Evolutionary conservation across 2,113 vertebrate species (phyloP), one percentile per base, ranked within the genome.

Genomic region (Oreotrochilus melanogaster): DNA sequence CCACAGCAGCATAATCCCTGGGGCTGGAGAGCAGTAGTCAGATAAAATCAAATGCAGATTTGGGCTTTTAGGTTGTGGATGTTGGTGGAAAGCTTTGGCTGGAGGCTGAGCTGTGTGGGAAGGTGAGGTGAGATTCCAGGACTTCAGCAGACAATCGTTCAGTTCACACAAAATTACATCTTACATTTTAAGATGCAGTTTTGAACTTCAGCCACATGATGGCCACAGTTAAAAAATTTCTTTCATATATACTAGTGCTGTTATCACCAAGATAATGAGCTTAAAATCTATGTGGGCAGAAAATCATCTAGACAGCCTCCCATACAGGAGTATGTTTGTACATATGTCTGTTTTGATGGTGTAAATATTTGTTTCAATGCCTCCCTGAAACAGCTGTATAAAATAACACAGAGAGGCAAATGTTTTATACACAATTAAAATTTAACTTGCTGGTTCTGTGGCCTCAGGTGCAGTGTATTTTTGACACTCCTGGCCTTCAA

Each of bases 151-250:
- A 31, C 15, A 2, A 4, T 57, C 28, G 5, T 16, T 17, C 56
- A 23, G 33, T 30, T 60, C 27, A 31, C 33, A 14, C 18, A 16
- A 57, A 75, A 58, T 3, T 30, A 10, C 6, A 0, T 2, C 13
- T 84, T 56, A 18, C 18, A 65, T 43, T 65, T 95, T 74, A 48
- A 60, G 33, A 37, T 82, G 96, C 35, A 91, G 61, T 94, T 93
- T 96, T 95, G 56, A 95, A 60, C 71, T 94, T 89, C 89, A 92
- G 71, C 86, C 95, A 69, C 65, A 66, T 92, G 96, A 97, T 94
- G 97, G 96, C 95, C 93, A 82, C 93, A 54, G 93, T 90, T 60
- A 62, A 97, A 97, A 70, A 58, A 50, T 28, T 64, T 33, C 25
- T 53, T 94, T 82, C 70, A 4, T 56, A 3, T 83, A 22, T 24